Evolutionary conservation across 2,797 vertebrate genomes (phyloP).

Genomic region (Galagoides demidoff): DNA sequence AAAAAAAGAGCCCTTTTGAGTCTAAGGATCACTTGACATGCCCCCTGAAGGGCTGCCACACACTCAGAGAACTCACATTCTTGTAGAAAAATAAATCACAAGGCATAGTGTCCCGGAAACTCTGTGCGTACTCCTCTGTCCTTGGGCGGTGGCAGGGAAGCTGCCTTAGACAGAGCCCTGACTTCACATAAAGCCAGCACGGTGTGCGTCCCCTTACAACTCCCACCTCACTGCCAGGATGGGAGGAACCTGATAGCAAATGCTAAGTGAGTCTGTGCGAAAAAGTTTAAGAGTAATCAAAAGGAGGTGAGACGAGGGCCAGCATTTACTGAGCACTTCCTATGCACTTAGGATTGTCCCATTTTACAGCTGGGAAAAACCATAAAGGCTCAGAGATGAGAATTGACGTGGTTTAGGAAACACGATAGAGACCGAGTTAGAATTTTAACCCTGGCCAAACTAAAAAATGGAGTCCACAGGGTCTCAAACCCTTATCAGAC

Average conservation of each 20-base stretch:
- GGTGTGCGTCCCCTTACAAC: background rate
- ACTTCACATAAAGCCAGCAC: background rate
- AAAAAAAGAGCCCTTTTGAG: background rate
- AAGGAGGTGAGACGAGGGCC: no score
- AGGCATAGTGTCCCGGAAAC: background rate
- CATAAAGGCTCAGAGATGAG: no score
- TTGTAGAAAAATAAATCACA: background rate
- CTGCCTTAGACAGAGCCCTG: background rate
- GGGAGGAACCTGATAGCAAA: no score
- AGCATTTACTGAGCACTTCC: no score
- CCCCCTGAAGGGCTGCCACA: background rate
- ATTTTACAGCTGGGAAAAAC: no score
- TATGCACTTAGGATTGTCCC: no score
- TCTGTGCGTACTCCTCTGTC: background rate
- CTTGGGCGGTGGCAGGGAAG: background rate
- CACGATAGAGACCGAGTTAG: no score
- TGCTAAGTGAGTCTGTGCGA: no score
- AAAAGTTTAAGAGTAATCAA: no score
- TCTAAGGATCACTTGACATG: background rate
- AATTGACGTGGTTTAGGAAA: no score
- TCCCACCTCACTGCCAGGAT: no score
- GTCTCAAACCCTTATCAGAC: background rate
- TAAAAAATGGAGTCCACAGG: background rate
- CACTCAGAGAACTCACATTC: background rate
- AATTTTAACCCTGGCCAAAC: no score